Percentiles rank a stretch among this genome's conserved stretches.
These are phyloP conservation scores for Loriculus beryllinus DNA, from an alignment of 2,797 vertebrate genomes.

Conservation along the genomic window DNA sequence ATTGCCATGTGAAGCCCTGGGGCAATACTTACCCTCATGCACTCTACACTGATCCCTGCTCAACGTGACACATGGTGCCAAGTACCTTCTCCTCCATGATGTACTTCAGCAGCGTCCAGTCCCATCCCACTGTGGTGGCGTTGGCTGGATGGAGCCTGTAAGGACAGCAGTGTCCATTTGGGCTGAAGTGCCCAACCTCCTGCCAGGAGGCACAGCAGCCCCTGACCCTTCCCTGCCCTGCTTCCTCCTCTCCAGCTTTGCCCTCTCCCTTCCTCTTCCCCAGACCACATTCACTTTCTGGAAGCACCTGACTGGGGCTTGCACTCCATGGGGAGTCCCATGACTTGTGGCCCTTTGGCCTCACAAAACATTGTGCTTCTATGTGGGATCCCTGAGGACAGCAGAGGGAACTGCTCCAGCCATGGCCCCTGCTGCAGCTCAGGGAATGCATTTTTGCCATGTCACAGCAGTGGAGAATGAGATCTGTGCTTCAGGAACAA, in stretches of 20 bases:
- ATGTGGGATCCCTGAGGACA: neutral
- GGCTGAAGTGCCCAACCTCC: neutral
- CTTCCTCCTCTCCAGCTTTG: neutral
- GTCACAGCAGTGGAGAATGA: neutral
- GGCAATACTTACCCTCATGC: neutral
- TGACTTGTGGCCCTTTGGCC: neutral
- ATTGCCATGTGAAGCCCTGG: neutral
- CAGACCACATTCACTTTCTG: neutral
- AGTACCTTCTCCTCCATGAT: constrained; percentile 86
- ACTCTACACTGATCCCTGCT: neutral
- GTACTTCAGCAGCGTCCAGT: constrained; percentile 86
- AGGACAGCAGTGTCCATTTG: constrained; percentile 23
- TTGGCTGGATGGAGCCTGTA: constrained; percentile 87
- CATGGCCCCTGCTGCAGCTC: neutral
- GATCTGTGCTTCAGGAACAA: neutral
- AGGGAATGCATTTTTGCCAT: neutral
- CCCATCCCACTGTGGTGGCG: constrained; percentile 82
- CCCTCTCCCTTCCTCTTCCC: neutral
- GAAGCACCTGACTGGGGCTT: neutral
- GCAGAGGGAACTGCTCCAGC: rapidly evolving
- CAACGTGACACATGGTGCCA: rapidly evolving
- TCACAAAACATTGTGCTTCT: neutral
- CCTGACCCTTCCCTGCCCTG: neutral
- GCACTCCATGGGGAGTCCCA: neutral
- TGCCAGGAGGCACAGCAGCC: neutral